Conservation (phyloP, 2,888 invertebrate species). For the Alcis repandata region DNA sequence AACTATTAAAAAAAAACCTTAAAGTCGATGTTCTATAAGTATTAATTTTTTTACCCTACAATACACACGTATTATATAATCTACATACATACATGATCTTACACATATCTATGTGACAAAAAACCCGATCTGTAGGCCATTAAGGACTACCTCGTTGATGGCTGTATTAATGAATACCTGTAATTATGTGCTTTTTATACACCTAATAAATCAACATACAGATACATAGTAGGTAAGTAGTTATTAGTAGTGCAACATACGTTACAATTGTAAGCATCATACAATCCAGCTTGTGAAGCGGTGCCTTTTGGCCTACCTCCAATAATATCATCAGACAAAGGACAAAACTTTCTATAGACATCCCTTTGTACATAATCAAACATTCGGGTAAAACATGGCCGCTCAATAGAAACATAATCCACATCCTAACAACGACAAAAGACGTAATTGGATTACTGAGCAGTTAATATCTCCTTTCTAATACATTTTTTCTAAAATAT, state of each 20-base stretch:
- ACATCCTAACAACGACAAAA: constrained; percentile 84
- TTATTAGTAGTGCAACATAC: constrained; percentile 9
- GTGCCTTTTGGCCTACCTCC: constrained; percentile 64
- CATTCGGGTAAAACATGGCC: constrained; percentile 75
- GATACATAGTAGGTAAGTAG: background rate
- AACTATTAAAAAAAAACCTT: too few relatives aligned
- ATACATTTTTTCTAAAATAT: constrained; percentile 41
- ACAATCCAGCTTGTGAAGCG: constrained; percentile 44
- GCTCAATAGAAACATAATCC: constrained; percentile 84
- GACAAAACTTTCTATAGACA: constrained; percentile 74
- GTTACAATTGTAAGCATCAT: constrained; percentile 12
- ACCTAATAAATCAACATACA: too few relatives aligned
- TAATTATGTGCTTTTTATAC: too few relatives aligned
- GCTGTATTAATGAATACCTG: too few relatives aligned
- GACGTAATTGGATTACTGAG: constrained; percentile 84
- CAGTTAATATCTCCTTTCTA: constrained; percentile 83
- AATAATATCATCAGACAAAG: constrained; percentile 67
- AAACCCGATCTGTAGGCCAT: too few relatives aligned
- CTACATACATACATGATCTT: too few relatives aligned
- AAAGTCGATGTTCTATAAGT: too few relatives aligned
- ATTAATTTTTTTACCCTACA: too few relatives aligned
- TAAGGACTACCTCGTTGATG: too few relatives aligned
- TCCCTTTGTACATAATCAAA: constrained; percentile 76
- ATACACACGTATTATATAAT: too few relatives aligned
- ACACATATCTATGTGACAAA: too few relatives aligned